phyloP scores from a whole-genome alignment of 2,113 vertebrate genomes.

The Labeo rohita region DNA sequence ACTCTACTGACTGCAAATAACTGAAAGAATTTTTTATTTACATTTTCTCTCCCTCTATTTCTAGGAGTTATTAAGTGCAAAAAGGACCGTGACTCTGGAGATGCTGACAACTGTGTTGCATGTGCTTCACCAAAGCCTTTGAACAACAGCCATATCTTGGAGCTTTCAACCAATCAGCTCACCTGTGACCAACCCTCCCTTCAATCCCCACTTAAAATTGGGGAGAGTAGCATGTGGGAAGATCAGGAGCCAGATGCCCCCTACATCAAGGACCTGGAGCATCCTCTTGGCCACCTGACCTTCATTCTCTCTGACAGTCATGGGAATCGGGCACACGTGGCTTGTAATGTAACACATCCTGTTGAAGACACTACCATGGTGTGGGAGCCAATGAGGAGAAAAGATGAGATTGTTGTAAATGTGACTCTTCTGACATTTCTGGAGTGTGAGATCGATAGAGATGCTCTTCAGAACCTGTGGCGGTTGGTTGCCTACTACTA shows the following conservation, averaged over 20 bases:
- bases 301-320: slow-evolving; percentile 78
- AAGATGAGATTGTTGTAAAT: slow-evolving; percentile 69
- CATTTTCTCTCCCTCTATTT: slow-evolving; percentile 20
- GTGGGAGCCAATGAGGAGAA: slow-evolving; percentile 66
- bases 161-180: slow-evolving; percentile 65
- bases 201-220: slow-evolving; percentile 72
- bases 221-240: slow-evolving; percentile 68
- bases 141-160: slow-evolving; percentile 70
- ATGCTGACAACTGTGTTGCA: slow-evolving; percentile 68
- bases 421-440: slow-evolving; percentile 71
- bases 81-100: slow-evolving; percentile 72
- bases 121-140: slow-evolving; percentile 73
- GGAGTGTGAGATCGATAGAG: slow-evolving; percentile 80
- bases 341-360: slow-evolving; percentile 74
- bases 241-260: slow-evolving; percentile 75
- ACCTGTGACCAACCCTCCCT: slow-evolving; percentile 72
- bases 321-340: slow-evolving; percentile 76
- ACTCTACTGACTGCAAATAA: slow-evolving; percentile 1
- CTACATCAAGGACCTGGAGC: slow-evolving; percentile 75
- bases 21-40: background rate
- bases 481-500: slow-evolving; percentile 81
- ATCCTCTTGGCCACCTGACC: slow-evolving; percentile 72
- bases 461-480: slow-evolving; percentile 78
- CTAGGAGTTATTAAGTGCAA: slow-evolving; percentile 80
- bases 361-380: slow-evolving; percentile 65